A percentile compares a stretch with the other conserved stretches of the same genome.
Conservation (phyloP, 2,113 vertebrate species). For the Megaceryle maxima region DNA sequence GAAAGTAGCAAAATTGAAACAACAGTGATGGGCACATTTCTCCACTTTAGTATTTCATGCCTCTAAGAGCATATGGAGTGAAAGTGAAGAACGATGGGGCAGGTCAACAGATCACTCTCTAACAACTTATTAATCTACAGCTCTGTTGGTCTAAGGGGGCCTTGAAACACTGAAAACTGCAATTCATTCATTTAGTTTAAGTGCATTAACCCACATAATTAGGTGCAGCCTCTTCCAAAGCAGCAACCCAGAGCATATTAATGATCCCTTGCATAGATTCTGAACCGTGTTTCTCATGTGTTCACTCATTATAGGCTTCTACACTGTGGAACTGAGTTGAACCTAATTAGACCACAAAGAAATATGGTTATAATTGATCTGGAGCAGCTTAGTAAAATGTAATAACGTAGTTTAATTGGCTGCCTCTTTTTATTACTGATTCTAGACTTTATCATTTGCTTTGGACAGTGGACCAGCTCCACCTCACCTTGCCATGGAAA, state of each 20-base stretch:
- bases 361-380: slow-evolving; percentile 54
- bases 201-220: slow-evolving; percentile 57
- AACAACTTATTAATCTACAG: slow-evolving; percentile 37
- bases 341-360: slow-evolving; percentile 59
- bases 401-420: slow-evolving; percentile 38
- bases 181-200: slow-evolving; percentile 44
- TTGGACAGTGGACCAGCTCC: not conserved
- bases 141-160: not conserved
- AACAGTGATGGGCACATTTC: not conserved
- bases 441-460: not conserved
- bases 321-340: not conserved
- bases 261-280: slow-evolving; percentile 5
- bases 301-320: slow-evolving; percentile 24
- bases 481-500: not conserved
- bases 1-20: not conserved
- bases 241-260: slow-evolving; percentile 41
- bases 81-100: not conserved
- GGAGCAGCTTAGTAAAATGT: slow-evolving; percentile 6
- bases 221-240: slow-evolving; percentile 1
- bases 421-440: not conserved
- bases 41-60: not conserved
- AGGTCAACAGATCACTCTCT: not conserved
- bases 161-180: not conserved
- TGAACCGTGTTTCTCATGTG: not conserved
- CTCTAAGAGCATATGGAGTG: not conserved